Evolutionary conservation across 2,797 vertebrate species (phyloP), one percentile per base, ranked within the genome.

Genomic region (Poeciliopsis turneri): DNA sequence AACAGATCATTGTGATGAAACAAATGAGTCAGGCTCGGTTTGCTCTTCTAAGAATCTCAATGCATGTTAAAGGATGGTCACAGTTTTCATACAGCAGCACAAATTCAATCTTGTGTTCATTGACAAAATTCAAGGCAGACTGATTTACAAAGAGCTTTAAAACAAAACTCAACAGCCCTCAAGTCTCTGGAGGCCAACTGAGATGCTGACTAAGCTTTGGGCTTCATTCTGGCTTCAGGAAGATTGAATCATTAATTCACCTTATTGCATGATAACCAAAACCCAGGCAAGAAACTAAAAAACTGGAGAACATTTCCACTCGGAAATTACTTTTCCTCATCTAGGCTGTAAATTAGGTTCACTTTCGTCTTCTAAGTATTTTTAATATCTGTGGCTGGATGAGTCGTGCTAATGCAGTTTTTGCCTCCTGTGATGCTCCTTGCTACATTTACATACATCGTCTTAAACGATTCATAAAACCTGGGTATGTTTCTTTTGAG

Each of bases 291-390:
- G 51, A 16, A 20, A 30, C 57, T 41, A 25, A 43, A 28, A 51
- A 51, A 25, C 49, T 41, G 23, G 64, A 28, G 1, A 41, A 78
- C 46, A 41, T 57, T n/a, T 75, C 10, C 45, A 18, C 45, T 28
- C 55, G 69, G 80, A 82, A 71, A 78, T 69, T 16, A 36, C 69
- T 69, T 74, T 78, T 74, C 75, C 59, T 0, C 13, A 28, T 0
- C 9, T 0, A n/a, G 30, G 68, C 72, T 36, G 46, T 41, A 43
- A 73, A 82, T 75, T 51, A 23, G 66, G 18, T 77, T 72, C 28
- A 39, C n/a, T 53, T 36, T 9, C 20, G 0, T 5, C 43, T 64
- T 73, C 16, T 71, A 20, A 11, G 1, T 30, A 13, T 45, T 33
- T 36, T n/a, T 39, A 12, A 45, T n/a, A 15, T 15, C 11, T 20